Conservation (phyloP, 2,797 vertebrate genomes). For the Lutjanus argentimaculatus region DNA sequence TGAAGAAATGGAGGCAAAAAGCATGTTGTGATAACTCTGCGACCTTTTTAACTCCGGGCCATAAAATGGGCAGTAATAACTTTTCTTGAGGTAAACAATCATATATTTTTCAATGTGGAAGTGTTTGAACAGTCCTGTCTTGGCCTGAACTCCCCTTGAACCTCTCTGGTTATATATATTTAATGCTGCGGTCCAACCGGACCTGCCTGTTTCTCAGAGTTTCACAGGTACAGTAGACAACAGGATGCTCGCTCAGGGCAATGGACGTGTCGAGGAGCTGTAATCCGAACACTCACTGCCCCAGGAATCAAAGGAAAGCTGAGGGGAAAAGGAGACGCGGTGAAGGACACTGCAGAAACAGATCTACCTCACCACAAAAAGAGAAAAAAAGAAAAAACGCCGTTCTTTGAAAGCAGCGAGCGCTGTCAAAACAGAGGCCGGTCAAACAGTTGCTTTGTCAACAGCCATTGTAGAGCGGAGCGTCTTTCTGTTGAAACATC, state of each 20-base stretch:
- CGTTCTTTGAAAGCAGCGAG: conserved; percentile 53
- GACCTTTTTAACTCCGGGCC: background rate
- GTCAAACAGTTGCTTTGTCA: conserved; percentile 69
- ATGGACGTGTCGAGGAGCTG: conserved; percentile 52
- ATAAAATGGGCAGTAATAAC: conserved; percentile 30
- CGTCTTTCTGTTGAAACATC: conserved; percentile 52
- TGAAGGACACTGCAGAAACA: conserved; percentile 62
- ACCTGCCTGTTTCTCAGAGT: conserved; percentile 35
- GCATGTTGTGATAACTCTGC: conserved; percentile 3
- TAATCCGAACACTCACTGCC: conserved; percentile 30
- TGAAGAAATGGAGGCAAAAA: background rate
- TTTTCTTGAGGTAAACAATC: conserved; percentile 47
- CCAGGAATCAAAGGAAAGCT: conserved; percentile 61
- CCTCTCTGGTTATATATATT: conserved; percentile 55
- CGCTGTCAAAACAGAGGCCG: conserved; percentile 57
- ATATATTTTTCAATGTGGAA: conserved; percentile 48
- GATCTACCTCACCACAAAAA: background rate
- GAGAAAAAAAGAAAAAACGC: background rate
- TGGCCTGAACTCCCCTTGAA: conserved; percentile 57
- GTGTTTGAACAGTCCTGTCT: conserved; percentile 38
- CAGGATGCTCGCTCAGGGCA: conserved; percentile 57
- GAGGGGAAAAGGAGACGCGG: conserved; percentile 39
- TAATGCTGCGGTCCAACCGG: conserved; percentile 33
- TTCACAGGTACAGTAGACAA: conserved; percentile 51
- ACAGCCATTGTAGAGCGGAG: conserved; percentile 46